Evolutionary conservation across 1,140 invertebrate species (phyloP).

Genomic region (Lycorma delicatula): DNA sequence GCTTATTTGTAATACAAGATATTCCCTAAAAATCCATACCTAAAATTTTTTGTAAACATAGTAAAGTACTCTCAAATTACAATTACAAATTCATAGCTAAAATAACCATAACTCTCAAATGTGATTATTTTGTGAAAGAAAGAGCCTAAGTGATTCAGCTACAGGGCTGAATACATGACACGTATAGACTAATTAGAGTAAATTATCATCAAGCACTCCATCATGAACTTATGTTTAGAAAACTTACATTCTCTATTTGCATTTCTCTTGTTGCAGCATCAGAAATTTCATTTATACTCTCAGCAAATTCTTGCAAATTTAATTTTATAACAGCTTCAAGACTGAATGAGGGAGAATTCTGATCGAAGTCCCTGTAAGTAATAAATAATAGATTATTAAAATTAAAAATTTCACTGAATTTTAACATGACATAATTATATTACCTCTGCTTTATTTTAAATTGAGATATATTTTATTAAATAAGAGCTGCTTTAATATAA

Average conservation of each 20-base stretch:
- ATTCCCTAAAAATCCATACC: too few species aligned
- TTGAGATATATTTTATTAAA: background rate
- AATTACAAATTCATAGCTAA: too few species aligned
- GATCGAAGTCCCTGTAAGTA: conserved; percentile 65
- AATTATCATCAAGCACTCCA: too few species aligned
- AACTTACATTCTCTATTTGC: conserved; percentile 57
- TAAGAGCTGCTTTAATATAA: background rate
- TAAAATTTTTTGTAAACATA: too few species aligned
- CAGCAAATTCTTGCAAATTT: conserved; percentile 67
- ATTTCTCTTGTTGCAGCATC: conserved; percentile 76
- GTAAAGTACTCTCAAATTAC: too few species aligned
- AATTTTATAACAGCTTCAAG: conserved; percentile 66
- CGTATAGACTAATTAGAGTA: too few species aligned
- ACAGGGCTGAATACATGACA: too few species aligned
- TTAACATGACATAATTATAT: background rate
- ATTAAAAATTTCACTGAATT: background rate
- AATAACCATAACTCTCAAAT: too few species aligned
- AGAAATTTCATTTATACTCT: conserved; percentile 72
- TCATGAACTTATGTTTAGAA: too few species aligned
- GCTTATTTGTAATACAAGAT: too few species aligned
- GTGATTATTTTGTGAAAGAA: too few species aligned
- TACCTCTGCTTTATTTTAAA: background rate
- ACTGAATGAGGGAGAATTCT: conserved; percentile 64
- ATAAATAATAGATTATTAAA: conserved; percentile 15
- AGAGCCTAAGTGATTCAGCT: too few species aligned